Percentiles rank a stretch among this genome's conserved stretches.
These are phyloP conservation scores for Schizothorax lantsangensis DNA, from an alignment of 2,797 vertebrate genomes.

Conservation along the genomic window DNA sequence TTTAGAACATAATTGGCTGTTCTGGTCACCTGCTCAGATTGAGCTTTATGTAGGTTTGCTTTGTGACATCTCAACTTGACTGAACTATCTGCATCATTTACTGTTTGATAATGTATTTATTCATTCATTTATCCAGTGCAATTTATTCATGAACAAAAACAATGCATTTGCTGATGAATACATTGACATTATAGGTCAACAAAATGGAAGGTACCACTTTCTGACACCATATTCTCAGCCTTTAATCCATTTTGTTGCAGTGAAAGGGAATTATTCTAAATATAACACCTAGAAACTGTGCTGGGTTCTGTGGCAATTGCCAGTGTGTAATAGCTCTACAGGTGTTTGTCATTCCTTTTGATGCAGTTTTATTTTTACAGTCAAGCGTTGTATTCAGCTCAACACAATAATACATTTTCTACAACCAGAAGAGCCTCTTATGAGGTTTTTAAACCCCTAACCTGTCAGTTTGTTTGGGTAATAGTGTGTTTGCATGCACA, in stretches of 20 bases:
- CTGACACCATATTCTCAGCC: background rate
- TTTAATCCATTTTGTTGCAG: background rate
- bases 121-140: background rate
- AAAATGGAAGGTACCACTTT: background rate
- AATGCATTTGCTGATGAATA: background rate
- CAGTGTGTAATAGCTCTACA: background rate
- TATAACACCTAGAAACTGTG: background rate
- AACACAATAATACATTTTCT: conserved; percentile 2
- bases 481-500: conserved; percentile 50
- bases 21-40: conserved; percentile 39
- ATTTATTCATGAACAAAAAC: conserved; percentile 14
- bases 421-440: conserved; percentile 13
- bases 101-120: background rate
- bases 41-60: conserved; percentile 33
- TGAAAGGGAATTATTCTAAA: conserved; percentile 1
- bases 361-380: conserved; percentile 10
- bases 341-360: conserved; percentile 23
- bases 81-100: background rate
- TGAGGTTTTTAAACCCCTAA: conserved; percentile 15
- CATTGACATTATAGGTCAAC: background rate
- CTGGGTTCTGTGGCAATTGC: background rate
- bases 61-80: background rate
- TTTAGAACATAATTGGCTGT: conserved; percentile 52
- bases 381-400: background rate
- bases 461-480: conserved; percentile 52